These are phyloP conservation scores for Pharmacophagus antenor DNA, from an alignment of 2,888 invertebrate genomes.

Conservation along the genomic window DNA sequence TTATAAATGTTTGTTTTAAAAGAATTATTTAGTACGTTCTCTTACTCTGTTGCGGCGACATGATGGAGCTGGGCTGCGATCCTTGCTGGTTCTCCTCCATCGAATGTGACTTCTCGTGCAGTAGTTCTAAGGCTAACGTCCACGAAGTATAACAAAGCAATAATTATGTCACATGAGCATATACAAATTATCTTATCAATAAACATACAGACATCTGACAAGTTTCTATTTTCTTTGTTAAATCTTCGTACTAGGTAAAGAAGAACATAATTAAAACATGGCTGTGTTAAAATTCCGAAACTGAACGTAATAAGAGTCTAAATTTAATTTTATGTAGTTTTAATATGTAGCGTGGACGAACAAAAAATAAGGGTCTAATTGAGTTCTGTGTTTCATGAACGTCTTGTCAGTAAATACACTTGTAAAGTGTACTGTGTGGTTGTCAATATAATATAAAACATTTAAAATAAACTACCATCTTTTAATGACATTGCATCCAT, in stretches of 20 bases:
- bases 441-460: not conserved
- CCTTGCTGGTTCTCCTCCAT: slow-evolving; percentile 71
- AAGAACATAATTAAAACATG: slow-evolving; percentile 1
- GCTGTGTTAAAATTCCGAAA: not conserved
- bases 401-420: too few species aligned
- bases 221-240: slow-evolving; percentile 19
- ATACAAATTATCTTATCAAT: slow-evolving; percentile 24
- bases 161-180: slow-evolving; percentile 13
- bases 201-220: slow-evolving; percentile 20
- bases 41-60: slow-evolving; percentile 75
- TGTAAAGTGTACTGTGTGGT: too few species aligned
- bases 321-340: not conserved
- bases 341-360: not conserved
- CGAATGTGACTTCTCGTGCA: slow-evolving; percentile 82
- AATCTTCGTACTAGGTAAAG: slow-evolving; percentile 20
- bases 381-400: too few species aligned
- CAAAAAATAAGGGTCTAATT: not conserved
- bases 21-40: not conserved
- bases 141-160: slow-evolving; percentile 12
- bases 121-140: slow-evolving; percentile 83
- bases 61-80: slow-evolving; percentile 69
- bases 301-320: not conserved
- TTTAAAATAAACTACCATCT: slow-evolving; percentile 78
- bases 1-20: too few species aligned
- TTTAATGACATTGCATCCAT: slow-evolving; percentile 91